Percentiles rank a stretch among this genome's conserved stretches.
phyloP scores from a whole-genome alignment of 2,113 vertebrate species.

The Capra hircus region DNA sequence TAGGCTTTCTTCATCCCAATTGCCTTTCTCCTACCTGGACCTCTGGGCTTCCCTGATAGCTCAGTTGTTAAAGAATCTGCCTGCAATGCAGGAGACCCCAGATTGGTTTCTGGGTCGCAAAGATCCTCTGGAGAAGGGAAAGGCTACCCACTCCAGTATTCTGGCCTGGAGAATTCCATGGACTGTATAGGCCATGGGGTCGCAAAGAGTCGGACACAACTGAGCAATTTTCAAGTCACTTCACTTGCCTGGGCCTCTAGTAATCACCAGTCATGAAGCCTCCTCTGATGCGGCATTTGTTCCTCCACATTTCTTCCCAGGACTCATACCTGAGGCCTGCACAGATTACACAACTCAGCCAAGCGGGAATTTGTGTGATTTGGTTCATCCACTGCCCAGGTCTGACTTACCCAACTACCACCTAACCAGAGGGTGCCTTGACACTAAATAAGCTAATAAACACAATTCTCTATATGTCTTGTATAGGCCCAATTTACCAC shows the following conservation, averaged over 20 bases:
- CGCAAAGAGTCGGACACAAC: not conserved
- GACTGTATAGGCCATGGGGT: not conserved
- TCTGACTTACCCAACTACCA: not conserved
- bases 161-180: not conserved
- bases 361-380: not conserved
- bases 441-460: not conserved
- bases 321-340: not conserved
- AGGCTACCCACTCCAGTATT: not conserved
- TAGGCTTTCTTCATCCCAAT: not conserved
- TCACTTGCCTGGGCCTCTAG: not conserved
- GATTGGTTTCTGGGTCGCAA: not conserved
- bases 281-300: not conserved
- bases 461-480: not conserved
- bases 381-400: not conserved
- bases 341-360: not conserved
- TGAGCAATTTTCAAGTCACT: not conserved
- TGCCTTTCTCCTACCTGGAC: not conserved
- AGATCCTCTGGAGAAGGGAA: not conserved
- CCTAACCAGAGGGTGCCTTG: not conserved
- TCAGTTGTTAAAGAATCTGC: not conserved
- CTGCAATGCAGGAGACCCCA: not conserved
- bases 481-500: not conserved
- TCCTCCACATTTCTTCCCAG: not conserved
- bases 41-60: not conserved
- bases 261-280: not conserved